Evolutionary conservation across 1,140 invertebrate genomes (phyloP).

Genomic region (Medauroidea extradentata): DNA sequence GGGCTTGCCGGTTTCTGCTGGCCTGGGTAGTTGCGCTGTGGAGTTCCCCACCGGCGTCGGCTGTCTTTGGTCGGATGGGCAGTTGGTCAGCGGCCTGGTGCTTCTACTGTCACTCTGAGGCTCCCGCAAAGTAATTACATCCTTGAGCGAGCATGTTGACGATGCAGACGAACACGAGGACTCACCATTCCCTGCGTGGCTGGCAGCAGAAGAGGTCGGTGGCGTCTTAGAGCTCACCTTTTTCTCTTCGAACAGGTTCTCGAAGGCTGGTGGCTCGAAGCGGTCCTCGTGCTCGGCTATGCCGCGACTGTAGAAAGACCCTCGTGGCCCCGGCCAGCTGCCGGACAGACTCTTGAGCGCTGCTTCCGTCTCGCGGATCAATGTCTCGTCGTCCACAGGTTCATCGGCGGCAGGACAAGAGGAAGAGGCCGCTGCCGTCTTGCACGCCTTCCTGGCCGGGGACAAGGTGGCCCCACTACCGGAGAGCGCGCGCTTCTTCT

Average conservation of each 20-base stretch:
- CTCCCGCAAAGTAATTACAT: constrained; percentile 60
- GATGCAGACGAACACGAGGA: background rate
- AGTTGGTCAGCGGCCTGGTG: too few species aligned
- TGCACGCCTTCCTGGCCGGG: constrained; percentile 45
- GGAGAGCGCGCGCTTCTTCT: constrained; percentile 56
- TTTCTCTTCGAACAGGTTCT: constrained; percentile 81
- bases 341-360: constrained; percentile 77
- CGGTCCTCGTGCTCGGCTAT: constrained; percentile 63
- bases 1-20: background rate
- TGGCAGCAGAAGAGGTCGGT: constrained; percentile 58
- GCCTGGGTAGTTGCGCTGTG: background rate
- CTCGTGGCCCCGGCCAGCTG: constrained; percentile 65
- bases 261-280: constrained; percentile 62
- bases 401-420: constrained; percentile 42
- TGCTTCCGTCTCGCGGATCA: constrained; percentile 81
- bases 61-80: background rate
- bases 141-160: constrained; percentile 43
- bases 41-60: background rate
- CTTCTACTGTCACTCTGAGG: constrained; percentile 35
- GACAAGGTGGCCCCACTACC: constrained; percentile 24
- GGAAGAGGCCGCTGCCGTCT: constrained; percentile 16
- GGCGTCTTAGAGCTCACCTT: constrained; percentile 59
- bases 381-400: constrained; percentile 65
- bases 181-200: constrained; percentile 47
- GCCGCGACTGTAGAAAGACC: constrained; percentile 57